A percentile compares a stretch with the other conserved stretches of the same genome.
phyloP scores from a whole-genome alignment of 37 sponge, comb jelly and placozoan species.

The Spongilla lacustris region DNA sequence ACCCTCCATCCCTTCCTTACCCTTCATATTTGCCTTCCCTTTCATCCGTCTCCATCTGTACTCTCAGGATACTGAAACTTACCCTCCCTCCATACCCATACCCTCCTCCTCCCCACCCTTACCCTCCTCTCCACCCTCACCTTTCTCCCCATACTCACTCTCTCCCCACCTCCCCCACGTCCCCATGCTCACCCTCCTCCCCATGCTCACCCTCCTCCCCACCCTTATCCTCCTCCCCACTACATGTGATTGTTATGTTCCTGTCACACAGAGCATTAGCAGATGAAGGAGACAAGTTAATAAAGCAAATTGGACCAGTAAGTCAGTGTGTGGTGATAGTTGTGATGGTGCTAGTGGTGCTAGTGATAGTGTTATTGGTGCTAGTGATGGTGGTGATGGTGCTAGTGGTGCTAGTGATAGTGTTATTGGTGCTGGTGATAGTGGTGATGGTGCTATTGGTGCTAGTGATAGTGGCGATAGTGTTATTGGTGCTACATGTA shows the following conservation, averaged over 20 bases:
- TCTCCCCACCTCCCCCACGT: neutral
- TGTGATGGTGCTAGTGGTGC: neutral
- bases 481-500: neutral
- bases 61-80: too few species aligned
- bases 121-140: neutral
- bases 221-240: neutral
- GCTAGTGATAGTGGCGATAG: neutral
- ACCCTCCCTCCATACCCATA: too few species aligned
- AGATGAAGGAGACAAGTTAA: constrained; percentile 75
- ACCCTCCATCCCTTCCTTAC: too few species aligned
- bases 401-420: neutral
- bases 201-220: neutral
- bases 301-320: constrained; percentile 65
- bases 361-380: neutral
- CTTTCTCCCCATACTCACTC: neutral
- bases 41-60: too few species aligned
- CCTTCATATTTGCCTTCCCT: too few species aligned
- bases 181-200: neutral
- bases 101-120: neutral
- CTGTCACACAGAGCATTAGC: constrained; percentile 56
- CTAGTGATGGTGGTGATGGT: neutral
- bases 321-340: constrained; percentile 2
- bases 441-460: neutral
- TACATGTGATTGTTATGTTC: neutral
- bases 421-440: neutral